Evolutionary conservation across 1,140 invertebrate species (phyloP), one percentile per base, ranked within the genome.

Genomic region (Odontomachus brunneus): DNA sequence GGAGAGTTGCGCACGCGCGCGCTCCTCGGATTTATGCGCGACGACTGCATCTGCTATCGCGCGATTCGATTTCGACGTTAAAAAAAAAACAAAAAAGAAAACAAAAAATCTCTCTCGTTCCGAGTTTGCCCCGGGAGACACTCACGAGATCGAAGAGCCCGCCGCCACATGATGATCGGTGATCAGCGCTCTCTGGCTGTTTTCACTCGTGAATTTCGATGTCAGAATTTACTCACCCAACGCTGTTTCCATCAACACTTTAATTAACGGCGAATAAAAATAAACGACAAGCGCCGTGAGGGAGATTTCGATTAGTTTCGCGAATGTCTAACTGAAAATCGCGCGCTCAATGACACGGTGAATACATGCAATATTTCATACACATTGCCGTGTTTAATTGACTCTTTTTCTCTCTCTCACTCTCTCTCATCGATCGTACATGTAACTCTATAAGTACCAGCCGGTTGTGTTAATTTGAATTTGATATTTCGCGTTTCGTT

Each of bases 61-160:
- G 75, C 33, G 51, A 71, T 80, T 38, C 33, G 65, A 71, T 80
- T 80, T 44, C 29, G 48, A 57, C n/a, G 33, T 29, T 57, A 38
- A 69, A 69, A 80, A 69, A 76, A 67, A 29, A 74, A 29, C 12
- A 26, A 17, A 63, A 33, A 29, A 17, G 29, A n/a, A 38, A 38
- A 53, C 4, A 55, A 19, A 55, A 19, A 55, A 55, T 3, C 3
- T 2, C 3, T 55, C 22, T 51, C 22, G 3, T 1, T 29, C 51
- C 33, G 63, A 19, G 75, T 33, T 33, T 33, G 38, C 38, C 38
- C 9, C 38, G 9, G 38, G 38, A 80, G 65, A 80, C 22, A 17
- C 33, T 22, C 33, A 33, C 51, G 2, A 33, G 57, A 80, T 71
- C 57, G 51, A 69, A 44, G 65, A 26, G 55, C 24, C 38, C 17